These are phyloP conservation scores for Pseudanteris insignis DNA, from an alignment of 2,888 invertebrate species.

Conservation along the genomic window DNA sequence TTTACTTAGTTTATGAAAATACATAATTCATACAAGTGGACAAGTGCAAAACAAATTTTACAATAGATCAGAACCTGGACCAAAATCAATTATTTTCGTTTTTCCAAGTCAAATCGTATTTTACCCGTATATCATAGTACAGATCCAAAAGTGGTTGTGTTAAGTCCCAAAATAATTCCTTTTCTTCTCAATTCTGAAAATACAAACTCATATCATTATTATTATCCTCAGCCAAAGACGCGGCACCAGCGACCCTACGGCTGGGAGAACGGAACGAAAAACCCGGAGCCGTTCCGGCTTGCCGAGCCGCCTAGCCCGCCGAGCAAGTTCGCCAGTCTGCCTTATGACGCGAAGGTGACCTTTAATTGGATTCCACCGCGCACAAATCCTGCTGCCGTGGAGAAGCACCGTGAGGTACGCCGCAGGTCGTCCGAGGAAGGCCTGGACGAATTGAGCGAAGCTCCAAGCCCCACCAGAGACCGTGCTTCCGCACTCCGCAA, in stretches of 20 bases:
- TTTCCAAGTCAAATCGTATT: too few species aligned
- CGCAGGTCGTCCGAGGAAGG: conserved; percentile 68
- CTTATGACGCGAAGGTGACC: conserved; percentile 70
- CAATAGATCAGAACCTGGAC: too few species aligned
- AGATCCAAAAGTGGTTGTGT: too few species aligned
- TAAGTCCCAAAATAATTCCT: too few species aligned
- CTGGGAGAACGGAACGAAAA: conserved; percentile 71
- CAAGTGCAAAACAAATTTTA: too few species aligned
- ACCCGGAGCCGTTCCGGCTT: conserved; percentile 59
- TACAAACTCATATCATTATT: neutral
- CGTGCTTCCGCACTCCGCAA: conserved; percentile 46
- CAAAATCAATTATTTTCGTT: too few species aligned
- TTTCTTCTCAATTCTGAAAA: neutral
- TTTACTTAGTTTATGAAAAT: too few species aligned
- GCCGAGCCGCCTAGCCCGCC: conserved; percentile 72
- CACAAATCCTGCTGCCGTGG: conserved; percentile 69
- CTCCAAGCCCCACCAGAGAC: conserved; percentile 50
- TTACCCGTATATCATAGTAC: too few species aligned
- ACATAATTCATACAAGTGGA: too few species aligned
- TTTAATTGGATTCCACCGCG: conserved; percentile 73
- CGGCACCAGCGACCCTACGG: conserved; percentile 79
- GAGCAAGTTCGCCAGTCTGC: conserved; percentile 75
- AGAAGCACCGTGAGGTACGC: conserved; percentile 83
- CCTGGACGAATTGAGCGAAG: conserved; percentile 46
- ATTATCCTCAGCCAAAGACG: conserved; percentile 74